Conservation (phyloP, 1,140 invertebrate genomes). For the Lucilia cuprina region DNA sequence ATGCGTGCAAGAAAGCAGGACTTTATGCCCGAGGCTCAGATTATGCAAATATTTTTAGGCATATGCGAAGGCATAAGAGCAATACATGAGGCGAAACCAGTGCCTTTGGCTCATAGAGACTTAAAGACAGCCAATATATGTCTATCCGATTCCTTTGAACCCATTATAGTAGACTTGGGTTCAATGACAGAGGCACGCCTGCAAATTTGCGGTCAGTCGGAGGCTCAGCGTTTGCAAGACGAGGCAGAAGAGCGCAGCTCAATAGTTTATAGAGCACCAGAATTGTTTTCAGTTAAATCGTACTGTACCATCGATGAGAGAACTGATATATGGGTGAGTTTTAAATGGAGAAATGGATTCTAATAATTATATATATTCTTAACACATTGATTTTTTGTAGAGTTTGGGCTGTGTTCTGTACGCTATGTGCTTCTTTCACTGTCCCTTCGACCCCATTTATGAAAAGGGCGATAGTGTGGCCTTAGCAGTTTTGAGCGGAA, state of each 20-base stretch:
- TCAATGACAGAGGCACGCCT: constrained; percentile 79
- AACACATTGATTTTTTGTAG: constrained; percentile 65
- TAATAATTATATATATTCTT: background rate
- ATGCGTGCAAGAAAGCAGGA: constrained; percentile 67
- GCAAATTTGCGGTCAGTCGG: constrained; percentile 74
- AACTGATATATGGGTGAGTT: constrained; percentile 85
- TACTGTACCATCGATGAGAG: constrained; percentile 82
- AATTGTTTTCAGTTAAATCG: constrained; percentile 85
- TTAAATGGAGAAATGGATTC: background rate
- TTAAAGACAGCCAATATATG: constrained; percentile 86
- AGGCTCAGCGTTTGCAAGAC: constrained; percentile 81
- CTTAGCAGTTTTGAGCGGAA: constrained; percentile 81
- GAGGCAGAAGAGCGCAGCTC: constrained; percentile 83
- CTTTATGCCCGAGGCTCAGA: constrained; percentile 70
- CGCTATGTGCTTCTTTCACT: constrained; percentile 85
- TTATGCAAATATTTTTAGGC: constrained; percentile 75
- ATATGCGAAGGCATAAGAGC: constrained; percentile 79
- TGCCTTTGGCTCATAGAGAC: constrained; percentile 82
- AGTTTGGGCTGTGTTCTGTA: constrained; percentile 86
- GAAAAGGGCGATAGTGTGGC: constrained; percentile 88
- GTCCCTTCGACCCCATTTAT: constrained; percentile 85
- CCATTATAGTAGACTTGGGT: constrained; percentile 85
- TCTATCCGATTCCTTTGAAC: constrained; percentile 73
- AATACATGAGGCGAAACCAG: constrained; percentile 77
- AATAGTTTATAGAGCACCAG: constrained; percentile 87